Evolutionary conservation across 1,140 invertebrate species (phyloP).

Genomic region (Euborellia annulipes): DNA sequence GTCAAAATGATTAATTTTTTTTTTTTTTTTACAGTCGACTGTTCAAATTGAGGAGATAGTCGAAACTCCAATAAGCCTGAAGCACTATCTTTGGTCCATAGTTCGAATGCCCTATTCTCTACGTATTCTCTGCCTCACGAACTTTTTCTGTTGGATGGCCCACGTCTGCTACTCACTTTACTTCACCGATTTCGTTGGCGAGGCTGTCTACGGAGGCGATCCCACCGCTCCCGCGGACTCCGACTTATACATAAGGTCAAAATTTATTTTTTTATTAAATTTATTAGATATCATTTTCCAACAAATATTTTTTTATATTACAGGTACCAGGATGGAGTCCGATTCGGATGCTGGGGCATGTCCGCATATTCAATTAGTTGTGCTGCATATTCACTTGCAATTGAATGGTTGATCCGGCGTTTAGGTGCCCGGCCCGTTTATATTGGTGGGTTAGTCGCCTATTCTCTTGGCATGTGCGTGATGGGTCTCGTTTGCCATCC

Average conservation of each 20-base stretch:
- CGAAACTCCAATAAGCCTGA: slow-evolving; percentile 29
- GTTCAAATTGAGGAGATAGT: neutral
- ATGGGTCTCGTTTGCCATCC: slow-evolving; percentile 66
- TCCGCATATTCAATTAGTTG: slow-evolving; percentile 90
- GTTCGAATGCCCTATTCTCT: slow-evolving; percentile 77
- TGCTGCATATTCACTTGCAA: slow-evolving; percentile 76
- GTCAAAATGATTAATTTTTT: slow-evolving; percentile 2
- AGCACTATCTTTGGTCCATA: slow-evolving; percentile 75
- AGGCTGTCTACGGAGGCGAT: slow-evolving; percentile 85
- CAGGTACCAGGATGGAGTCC: slow-evolving; percentile 73
- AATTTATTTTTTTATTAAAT: too few species aligned
- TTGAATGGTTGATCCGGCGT: slow-evolving; percentile 70
- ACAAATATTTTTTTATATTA: too few species aligned
- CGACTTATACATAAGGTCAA: too few species aligned
- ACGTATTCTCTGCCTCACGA: slow-evolving; percentile 76
- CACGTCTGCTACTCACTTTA: slow-evolving; percentile 93
- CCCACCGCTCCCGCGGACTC: slow-evolving; percentile 33
- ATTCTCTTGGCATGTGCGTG: slow-evolving; percentile 73
- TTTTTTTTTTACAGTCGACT: neutral
- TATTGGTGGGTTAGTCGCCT: slow-evolving; percentile 77
- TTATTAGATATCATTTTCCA: neutral
- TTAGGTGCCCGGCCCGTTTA: slow-evolving; percentile 77
- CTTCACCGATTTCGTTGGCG: slow-evolving; percentile 94
- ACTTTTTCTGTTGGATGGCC: slow-evolving; percentile 96
- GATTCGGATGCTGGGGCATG: slow-evolving; percentile 94